phyloP scores from a whole-genome alignment of 2,888 invertebrate species.

The Phortica okadai region DNA sequence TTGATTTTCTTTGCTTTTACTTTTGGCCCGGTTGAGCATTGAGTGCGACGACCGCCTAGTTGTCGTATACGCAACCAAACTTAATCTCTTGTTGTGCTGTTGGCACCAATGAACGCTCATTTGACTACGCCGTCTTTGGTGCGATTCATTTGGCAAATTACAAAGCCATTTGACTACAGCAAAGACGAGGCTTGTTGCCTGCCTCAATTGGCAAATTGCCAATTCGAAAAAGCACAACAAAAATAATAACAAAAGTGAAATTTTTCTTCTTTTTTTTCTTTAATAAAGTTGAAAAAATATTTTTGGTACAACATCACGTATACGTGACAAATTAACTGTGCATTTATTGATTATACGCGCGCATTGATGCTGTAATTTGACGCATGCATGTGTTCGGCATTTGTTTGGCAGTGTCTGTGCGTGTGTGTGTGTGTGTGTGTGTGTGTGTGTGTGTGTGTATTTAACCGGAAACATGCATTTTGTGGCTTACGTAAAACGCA shows the following conservation, averaged over 20 bases:
- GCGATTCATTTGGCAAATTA: constrained; percentile 58
- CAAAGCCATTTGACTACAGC: constrained; percentile 58
- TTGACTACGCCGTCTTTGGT: not conserved
- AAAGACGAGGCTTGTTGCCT: not conserved
- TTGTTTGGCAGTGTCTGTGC: constrained; percentile 8
- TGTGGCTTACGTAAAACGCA: constrained; percentile 53
- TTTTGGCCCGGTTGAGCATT: not conserved
- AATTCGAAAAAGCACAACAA: not conserved
- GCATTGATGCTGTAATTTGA: not conserved
- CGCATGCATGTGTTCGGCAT: constrained; percentile 4
- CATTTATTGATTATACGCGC: constrained; percentile 18
- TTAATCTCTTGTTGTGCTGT: not conserved
- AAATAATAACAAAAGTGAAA: constrained; percentile 10
- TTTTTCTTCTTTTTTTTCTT: constrained; percentile 35
- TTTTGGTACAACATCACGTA: constrained; percentile 34
- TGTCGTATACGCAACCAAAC: no score
- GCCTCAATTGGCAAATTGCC: constrained; percentile 6
- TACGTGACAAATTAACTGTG: constrained; percentile 52
- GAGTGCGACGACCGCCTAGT: no score
- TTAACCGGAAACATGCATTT: constrained; percentile 51
- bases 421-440: constrained; percentile 45
- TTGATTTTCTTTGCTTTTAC: constrained; percentile 5
- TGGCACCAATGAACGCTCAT: not conserved
- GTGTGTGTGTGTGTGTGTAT: no score
- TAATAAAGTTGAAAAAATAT: not conserved